Percentiles rank a stretch among this genome's conserved stretches.
phyloP scores from a whole-genome alignment of 2,113 vertebrate species.

The cattle (Bos taurus) region DNA sequence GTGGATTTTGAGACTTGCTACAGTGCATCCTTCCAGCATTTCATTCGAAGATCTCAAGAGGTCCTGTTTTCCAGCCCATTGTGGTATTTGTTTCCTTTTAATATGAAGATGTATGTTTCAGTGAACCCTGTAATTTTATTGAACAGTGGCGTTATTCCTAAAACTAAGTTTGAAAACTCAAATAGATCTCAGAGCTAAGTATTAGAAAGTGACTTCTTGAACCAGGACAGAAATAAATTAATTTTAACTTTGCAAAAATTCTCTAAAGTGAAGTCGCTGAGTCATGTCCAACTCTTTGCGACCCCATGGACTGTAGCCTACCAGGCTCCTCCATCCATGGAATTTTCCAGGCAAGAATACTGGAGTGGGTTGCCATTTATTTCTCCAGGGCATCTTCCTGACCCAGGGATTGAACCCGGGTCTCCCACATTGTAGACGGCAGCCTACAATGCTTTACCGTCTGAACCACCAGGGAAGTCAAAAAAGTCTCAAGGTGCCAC shows the following conservation, averaged over 20 bases:
- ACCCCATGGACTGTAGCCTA: background rate
- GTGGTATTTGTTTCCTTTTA: background rate
- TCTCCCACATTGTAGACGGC: accelerated
- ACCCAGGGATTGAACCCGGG: background rate
- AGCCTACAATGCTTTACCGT: background rate
- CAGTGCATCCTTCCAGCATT: background rate
- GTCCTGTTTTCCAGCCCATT: background rate
- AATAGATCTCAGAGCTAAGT: background rate
- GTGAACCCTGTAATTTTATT: background rate
- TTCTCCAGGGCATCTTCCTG: background rate
- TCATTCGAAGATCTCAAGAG: background rate
- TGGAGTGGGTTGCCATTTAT: background rate
- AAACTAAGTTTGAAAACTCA: constrained; percentile 22
- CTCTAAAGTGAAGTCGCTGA: background rate
- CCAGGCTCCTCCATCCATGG: background rate
- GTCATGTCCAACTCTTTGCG: background rate
- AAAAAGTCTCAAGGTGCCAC: background rate
- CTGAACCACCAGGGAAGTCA: background rate
- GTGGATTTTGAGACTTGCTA: background rate
- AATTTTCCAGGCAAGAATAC: background rate
- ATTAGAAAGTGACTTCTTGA: background rate
- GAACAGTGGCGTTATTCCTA: background rate
- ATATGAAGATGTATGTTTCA: background rate
- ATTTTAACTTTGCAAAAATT: background rate
- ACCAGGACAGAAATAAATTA: background rate